phyloP scores from a whole-genome alignment of 2,113 vertebrate species.

The Nicator chloris region DNA sequence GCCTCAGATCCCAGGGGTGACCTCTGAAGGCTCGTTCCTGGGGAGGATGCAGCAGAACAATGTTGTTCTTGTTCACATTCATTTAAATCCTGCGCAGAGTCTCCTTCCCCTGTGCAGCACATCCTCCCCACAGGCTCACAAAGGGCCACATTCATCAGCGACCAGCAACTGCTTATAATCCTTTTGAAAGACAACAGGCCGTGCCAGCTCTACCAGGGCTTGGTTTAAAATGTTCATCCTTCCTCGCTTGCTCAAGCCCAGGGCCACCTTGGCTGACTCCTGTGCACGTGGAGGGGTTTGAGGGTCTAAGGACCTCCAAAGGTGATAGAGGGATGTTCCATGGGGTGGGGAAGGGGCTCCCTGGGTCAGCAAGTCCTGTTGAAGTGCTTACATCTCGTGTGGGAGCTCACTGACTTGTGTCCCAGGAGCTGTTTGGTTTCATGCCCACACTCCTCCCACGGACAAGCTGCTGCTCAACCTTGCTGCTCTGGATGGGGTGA shows the following conservation, averaged over 20 bases:
- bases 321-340: not conserved
- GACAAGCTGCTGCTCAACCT: conserved; percentile 31
- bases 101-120: conserved; percentile 13
- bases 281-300: not conserved
- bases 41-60: conserved; percentile 24
- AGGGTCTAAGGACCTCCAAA: not conserved
- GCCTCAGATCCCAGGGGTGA: not conserved
- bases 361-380: not conserved
- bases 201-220: conserved; percentile 28
- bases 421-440: not conserved
- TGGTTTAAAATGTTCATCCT: not conserved
- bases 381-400: not conserved
- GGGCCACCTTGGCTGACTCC: not conserved
- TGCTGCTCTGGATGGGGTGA: not conserved
- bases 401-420: not conserved
- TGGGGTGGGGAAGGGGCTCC: not conserved
- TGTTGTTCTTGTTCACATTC: not conserved
- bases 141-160: not conserved
- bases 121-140: conserved; percentile 1
- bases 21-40: not conserved
- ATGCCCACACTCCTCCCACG: not conserved
- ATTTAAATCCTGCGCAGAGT: not conserved
- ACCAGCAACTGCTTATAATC: not conserved
- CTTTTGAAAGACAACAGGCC: not conserved
- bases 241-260: accelerated